Conservation (phyloP, 2,113 vertebrate genomes). For the Notothenia coriiceps region DNA sequence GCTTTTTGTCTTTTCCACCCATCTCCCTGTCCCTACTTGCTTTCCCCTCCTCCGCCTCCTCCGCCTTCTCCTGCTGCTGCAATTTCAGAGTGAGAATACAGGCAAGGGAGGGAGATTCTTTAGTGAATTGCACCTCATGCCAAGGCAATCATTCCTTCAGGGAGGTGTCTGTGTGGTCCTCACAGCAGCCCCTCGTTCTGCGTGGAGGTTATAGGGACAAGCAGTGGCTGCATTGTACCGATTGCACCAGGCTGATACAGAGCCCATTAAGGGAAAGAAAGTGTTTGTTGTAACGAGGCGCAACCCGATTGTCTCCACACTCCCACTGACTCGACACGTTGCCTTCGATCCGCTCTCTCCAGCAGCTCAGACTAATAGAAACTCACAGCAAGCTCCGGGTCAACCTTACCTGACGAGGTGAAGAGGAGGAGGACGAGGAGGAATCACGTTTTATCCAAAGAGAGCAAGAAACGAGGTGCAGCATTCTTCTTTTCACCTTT, state of each 20-base stretch:
- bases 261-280: conserved; percentile 69
- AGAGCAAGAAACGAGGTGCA: conserved; percentile 13
- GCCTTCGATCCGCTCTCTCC: conserved; percentile 12
- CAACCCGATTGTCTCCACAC: conserved; percentile 49
- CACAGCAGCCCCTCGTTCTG: conserved; percentile 33
- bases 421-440: conserved; percentile 27
- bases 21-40: conserved; percentile 30
- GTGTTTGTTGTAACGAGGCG: conserved; percentile 56
- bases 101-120: conserved; percentile 25
- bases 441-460: conserved; percentile 14
- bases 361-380: conserved; percentile 45
- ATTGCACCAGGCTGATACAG: conserved; percentile 53
- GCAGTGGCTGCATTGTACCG: conserved; percentile 41
- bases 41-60: conserved; percentile 38
- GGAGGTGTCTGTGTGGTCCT: conserved; percentile 46
- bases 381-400: conserved; percentile 37
- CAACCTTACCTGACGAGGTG: conserved; percentile 19
- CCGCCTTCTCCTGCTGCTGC: conserved; percentile 52
- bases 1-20: background rate
- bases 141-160: conserved; percentile 55
- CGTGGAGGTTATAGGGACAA: conserved; percentile 52
- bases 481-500: conserved; percentile 40
- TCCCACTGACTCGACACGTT: conserved; percentile 32
- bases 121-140: conserved; percentile 70
- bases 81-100: conserved; percentile 48